Conservation (phyloP, 2,888 invertebrate species). For the Nephrotoma flavescens region DNA sequence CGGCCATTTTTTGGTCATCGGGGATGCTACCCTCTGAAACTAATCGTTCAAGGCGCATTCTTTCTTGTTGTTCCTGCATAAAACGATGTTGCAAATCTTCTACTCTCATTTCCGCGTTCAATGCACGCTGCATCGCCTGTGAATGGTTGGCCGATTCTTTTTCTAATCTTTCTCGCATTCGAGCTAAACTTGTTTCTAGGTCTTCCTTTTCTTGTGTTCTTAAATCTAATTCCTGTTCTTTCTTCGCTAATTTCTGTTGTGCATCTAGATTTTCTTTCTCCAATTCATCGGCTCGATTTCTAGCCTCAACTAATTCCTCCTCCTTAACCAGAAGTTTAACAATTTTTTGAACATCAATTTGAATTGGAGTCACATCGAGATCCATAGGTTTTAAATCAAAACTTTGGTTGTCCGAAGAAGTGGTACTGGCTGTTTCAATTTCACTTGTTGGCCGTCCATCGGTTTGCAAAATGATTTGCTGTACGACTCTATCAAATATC, state of each 20-base stretch:
- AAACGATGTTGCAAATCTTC: conserved; percentile 50
- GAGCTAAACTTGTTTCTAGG: conserved; percentile 62
- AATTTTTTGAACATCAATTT: conserved; percentile 82
- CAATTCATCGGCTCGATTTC: conserved; percentile 71
- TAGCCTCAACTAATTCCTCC: conserved; percentile 77
- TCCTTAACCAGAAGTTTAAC: conserved; percentile 85
- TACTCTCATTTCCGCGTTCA: conserved; percentile 39
- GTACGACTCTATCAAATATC: conserved; percentile 83
- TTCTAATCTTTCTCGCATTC: conserved; percentile 77
- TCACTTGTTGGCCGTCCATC: conserved; percentile 34
- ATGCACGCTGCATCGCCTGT: conserved; percentile 63
- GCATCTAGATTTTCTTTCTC: conserved; percentile 82
- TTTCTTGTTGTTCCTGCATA: conserved; percentile 63
- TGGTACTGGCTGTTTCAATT: conserved; percentile 24
- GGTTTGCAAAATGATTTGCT: conserved; percentile 81
- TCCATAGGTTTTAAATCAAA: conserved; percentile 41
- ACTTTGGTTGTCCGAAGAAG: conserved; percentile 15
- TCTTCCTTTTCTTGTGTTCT: conserved; percentile 87
- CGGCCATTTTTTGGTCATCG: conserved; percentile 76
- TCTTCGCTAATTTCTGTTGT: conserved; percentile 73
- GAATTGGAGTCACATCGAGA: conserved; percentile 71
- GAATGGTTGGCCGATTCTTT: conserved; percentile 77
- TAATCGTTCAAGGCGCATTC: conserved; percentile 67
- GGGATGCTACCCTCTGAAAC: conserved; percentile 85
- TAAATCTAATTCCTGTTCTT: conserved; percentile 83